These are phyloP conservation scores for Nycteola revayana DNA, from an alignment of 2,888 invertebrate genomes.

Conservation along the genomic window DNA sequence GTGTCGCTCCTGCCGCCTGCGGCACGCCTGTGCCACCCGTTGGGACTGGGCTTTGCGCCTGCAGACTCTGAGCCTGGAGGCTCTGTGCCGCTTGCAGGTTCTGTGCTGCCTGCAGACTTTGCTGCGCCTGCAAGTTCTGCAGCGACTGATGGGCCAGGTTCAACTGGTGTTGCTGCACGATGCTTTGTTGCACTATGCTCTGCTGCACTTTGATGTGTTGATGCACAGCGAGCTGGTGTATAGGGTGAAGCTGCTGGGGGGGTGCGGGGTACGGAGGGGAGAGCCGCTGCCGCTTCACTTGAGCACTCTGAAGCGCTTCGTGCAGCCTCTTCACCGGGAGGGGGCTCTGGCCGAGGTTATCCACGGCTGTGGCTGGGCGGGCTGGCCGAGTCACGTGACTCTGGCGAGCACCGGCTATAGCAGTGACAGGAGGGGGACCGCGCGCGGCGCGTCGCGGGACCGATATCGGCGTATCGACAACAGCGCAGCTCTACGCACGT, in stretches of 20 bases:
- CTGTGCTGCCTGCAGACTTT: slow-evolving; percentile 51
- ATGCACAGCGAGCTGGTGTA: slow-evolving; percentile 74
- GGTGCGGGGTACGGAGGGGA: slow-evolving; percentile 81
- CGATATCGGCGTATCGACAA: slow-evolving; percentile 58
- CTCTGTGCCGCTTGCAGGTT: slow-evolving; percentile 57
- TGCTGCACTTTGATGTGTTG: slow-evolving; percentile 77
- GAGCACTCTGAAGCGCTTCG: slow-evolving; percentile 82
- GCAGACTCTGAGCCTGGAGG: slow-evolving; percentile 48
- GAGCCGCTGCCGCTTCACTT: slow-evolving; percentile 84
- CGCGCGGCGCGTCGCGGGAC: slow-evolving; percentile 66
- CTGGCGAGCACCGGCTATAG: slow-evolving; percentile 78
- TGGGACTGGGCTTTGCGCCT: slow-evolving; percentile 62
- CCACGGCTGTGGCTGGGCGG: slow-evolving; percentile 80
- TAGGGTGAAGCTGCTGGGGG: slow-evolving; percentile 67
- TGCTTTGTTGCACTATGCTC: slow-evolving; percentile 75
- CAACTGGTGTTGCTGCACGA: slow-evolving; percentile 75
- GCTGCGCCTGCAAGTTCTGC: slow-evolving; percentile 66
- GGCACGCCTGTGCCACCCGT: slow-evolving; percentile 65
- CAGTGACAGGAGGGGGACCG: slow-evolving; percentile 68
- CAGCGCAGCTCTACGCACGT: slow-evolving; percentile 55
- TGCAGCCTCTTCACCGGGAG: slow-evolving; percentile 83
- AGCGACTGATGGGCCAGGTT: slow-evolving; percentile 74
- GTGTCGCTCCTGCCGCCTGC: slow-evolving; percentile 63
- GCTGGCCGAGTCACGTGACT: slow-evolving; percentile 80
- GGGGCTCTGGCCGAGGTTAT: slow-evolving; percentile 81